phyloP scores from a whole-genome alignment of 2,113 vertebrate genomes.

The Lontra canadensis region DNA sequence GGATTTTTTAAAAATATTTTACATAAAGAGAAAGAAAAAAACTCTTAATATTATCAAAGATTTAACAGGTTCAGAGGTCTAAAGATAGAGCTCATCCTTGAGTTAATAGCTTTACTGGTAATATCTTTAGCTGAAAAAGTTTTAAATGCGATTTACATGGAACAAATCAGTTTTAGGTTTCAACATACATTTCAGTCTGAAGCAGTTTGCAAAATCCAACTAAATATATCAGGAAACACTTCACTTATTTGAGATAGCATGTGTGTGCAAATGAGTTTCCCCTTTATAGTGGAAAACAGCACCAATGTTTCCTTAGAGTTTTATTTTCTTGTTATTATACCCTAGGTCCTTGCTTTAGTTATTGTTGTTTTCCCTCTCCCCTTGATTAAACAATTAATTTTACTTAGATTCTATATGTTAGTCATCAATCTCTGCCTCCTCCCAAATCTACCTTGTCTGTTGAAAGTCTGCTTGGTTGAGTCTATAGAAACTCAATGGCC shows the following conservation, averaged over 20 bases:
- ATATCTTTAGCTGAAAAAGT: slow-evolving; percentile 42
- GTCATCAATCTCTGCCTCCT: neutral
- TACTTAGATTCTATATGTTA: neutral
- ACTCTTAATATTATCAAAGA: slow-evolving; percentile 17
- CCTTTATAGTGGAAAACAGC: neutral
- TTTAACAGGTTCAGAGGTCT: neutral
- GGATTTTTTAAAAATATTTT: neutral
- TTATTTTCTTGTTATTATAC: neutral
- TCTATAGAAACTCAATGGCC: neutral
- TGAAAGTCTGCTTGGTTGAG: neutral
- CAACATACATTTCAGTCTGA: slow-evolving; percentile 40
- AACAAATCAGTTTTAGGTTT: slow-evolving; percentile 56
- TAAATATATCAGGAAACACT: neutral
- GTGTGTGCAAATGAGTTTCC: slow-evolving; percentile 22
- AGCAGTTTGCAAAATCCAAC: neutral
- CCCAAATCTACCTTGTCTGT: neutral
- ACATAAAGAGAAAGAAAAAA: neutral
- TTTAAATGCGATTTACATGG: slow-evolving; percentile 53
- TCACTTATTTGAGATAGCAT: slow-evolving; percentile 24
- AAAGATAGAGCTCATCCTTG: neutral
- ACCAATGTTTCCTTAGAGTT: neutral
- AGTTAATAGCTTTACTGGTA: slow-evolving; percentile 28
- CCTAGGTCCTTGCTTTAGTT: slow-evolving; percentile 4
- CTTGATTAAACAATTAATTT: slow-evolving; percentile 39
- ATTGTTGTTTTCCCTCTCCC: neutral